Percentiles rank a stretch among this genome's conserved stretches.
These are phyloP conservation scores for Mesembrinibis cayennensis DNA, from an alignment of 2,113 vertebrate species.

Conservation along the genomic window DNA sequence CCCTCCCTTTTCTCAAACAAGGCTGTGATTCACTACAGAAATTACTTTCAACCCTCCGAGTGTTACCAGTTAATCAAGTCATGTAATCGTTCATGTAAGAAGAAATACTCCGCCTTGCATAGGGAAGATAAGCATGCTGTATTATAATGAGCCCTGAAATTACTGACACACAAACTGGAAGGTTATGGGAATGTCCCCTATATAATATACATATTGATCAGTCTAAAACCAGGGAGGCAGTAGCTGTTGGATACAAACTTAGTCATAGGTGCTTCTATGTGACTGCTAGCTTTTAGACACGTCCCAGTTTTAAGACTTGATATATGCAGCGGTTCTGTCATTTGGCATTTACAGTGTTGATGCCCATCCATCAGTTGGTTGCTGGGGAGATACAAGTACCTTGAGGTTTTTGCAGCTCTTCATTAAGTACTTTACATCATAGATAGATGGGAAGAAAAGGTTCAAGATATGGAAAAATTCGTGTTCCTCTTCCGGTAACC, in stretches of 20 bases:
- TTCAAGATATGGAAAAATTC: constrained; percentile 98
- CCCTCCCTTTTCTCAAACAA: neutral
- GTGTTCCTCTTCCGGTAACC: constrained; percentile 95
- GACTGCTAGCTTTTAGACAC: neutral
- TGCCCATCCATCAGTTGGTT: neutral
- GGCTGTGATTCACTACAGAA: constrained; percentile 11
- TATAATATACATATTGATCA: neutral
- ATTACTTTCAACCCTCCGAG: neutral
- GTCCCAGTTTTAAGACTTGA: neutral
- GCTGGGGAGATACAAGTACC: constrained; percentile 72
- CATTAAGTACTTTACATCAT: constrained; percentile 98
- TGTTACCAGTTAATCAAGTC: neutral
- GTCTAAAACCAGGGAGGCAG: neutral
- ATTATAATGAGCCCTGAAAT: neutral
- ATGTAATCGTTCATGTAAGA: neutral
- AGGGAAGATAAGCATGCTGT: neutral
- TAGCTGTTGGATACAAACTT: neutral
- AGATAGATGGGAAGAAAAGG: constrained; percentile 97
- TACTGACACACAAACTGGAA: neutral
- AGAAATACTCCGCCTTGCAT: neutral
- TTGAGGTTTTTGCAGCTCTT: constrained; percentile 99
- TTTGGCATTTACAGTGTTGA: neutral
- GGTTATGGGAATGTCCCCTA: neutral
- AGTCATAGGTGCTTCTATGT: neutral
- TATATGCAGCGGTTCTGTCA: neutral